Base-by-base conservation (phyloP, 2,113 vertebrate genomes). In the Scophthalmus maximus region DNA sequence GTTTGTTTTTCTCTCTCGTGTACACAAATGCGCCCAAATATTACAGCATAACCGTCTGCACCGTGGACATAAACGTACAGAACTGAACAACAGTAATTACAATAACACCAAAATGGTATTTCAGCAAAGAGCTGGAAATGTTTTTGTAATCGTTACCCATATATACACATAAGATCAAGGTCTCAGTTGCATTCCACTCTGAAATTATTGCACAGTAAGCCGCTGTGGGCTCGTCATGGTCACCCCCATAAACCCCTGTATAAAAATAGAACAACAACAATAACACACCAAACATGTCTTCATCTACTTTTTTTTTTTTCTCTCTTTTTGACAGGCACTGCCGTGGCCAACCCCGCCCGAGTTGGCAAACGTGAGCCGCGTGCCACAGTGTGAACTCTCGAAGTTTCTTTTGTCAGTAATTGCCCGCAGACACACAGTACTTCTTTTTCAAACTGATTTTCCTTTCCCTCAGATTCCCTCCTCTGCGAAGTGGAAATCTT, bases 161-260 rank as follows among this genome's bases (percentile, higher is more conserved):
- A 94, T 94, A 87, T 94, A 93, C 89, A 93, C 71, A 90, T 81
- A 89, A 90, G 89, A 94, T 91, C 92, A 94, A 93, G 86, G 87
- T 91, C 78, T 87, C 89, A 84, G 72, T 79, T 90, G 88, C 91
- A 93, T 92, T 94, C 82, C 93, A 91, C 93, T 93, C 93, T 92
- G 93, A 93, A 92, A 93, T 96, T 96, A 96, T 96, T 98, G 97
- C 96, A 98, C 96, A 94, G 94, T 94, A 94, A 95, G 95, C 96
- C 97, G 78, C 85, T 77, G 73, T 91, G 93, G 95, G 94, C 95
- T 94, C 76, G 88, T 93, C 93, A 95, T 91, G 93, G 95, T 94
- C 93, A 87, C 89, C 91, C 92, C 92, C 89, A 89, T 93, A 89
- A 92, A 92, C 87, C 85, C 87, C 90, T 78, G 93, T 94, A 93